Evolutionary conservation across 2,888 invertebrate genomes (phyloP).

Genomic region (Acanthopleura granulata): DNA sequence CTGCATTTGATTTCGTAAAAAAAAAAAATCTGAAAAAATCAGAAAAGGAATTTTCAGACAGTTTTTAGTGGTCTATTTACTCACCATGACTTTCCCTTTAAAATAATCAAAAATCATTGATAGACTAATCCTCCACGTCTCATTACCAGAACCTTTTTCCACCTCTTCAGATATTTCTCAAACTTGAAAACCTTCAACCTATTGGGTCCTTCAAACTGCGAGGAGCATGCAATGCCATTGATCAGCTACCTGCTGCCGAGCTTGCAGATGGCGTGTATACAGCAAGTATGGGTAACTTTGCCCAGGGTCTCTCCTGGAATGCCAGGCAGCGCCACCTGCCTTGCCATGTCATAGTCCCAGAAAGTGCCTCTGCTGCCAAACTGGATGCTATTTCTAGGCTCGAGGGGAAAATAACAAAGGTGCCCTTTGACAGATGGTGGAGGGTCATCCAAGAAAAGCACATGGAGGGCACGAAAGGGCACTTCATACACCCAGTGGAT

Average conservation of each 20-base stretch:
- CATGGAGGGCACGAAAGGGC: conserved; percentile 46
- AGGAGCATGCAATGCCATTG: conserved; percentile 59
- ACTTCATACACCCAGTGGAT: conserved; percentile 63
- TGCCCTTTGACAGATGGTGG: conserved; percentile 61
- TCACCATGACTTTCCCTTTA: too few relatives aligned
- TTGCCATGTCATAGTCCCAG: conserved; percentile 58
- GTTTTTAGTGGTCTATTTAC: too few relatives aligned
- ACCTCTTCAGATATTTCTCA: conserved; percentile 58
- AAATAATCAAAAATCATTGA: too few relatives aligned
- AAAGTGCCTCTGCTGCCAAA: conserved; percentile 54
- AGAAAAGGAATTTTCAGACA: too few relatives aligned
- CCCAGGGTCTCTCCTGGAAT: conserved; percentile 59
- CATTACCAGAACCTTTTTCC: background rate
- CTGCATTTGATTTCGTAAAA: too few relatives aligned
- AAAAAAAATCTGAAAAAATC: too few relatives aligned
- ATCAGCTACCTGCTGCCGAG: conserved; percentile 35
- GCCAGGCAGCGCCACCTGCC: conserved; percentile 40
- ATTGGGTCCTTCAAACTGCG: conserved; percentile 64
- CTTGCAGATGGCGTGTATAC: conserved; percentile 55
- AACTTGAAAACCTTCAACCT: conserved; percentile 64
- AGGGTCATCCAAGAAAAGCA: conserved; percentile 45
- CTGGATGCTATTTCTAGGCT: conserved; percentile 40
- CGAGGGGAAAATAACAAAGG: conserved; percentile 46
- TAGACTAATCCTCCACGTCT: too few relatives aligned
- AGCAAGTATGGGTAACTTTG: conserved; percentile 66